phyloP scores from a whole-genome alignment of 1,140 invertebrate species.

The Drosophila equinoxialis region DNA sequence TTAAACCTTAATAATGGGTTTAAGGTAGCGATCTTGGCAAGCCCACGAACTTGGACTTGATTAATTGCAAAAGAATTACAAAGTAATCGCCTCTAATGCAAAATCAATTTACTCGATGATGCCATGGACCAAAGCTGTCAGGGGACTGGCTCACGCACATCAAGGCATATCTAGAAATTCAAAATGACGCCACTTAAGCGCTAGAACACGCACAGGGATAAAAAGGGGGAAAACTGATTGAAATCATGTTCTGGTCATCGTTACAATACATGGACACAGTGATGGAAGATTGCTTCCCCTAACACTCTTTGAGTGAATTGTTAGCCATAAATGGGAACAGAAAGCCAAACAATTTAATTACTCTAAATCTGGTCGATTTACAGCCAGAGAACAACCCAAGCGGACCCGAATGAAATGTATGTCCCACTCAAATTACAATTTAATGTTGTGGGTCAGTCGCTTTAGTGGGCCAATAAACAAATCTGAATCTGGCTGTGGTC shows the following conservation, averaged over 20 bases:
- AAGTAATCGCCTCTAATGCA: slow-evolving; percentile 53
- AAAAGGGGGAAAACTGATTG: slow-evolving; percentile 25
- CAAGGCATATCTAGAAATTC: slow-evolving; percentile 38
- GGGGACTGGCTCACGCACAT: slow-evolving; percentile 52
- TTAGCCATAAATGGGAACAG: slow-evolving; percentile 8
- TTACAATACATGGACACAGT: slow-evolving; percentile 58
- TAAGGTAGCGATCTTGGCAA: slow-evolving; percentile 46
- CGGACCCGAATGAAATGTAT: not conserved
- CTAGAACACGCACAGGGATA: slow-evolving; percentile 36
- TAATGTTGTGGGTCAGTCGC: slow-evolving; percentile 77
- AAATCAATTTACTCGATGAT: slow-evolving; percentile 70
- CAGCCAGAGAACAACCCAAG: not conserved
- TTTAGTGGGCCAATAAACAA: slow-evolving; percentile 74
- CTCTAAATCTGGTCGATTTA: not conserved
- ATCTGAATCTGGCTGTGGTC: slow-evolving; percentile 12
- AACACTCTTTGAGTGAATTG: not conserved
- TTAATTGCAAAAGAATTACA: slow-evolving; percentile 66
- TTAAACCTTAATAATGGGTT: slow-evolving; percentile 75
- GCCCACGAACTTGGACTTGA: slow-evolving; percentile 66
- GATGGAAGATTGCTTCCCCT: not conserved
- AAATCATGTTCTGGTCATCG: slow-evolving; percentile 30
- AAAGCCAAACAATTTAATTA: slow-evolving; percentile 48
- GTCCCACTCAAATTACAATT: slow-evolving; percentile 60
- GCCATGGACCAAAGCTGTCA: not conserved
- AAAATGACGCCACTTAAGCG: slow-evolving; percentile 57